Conservation (phyloP, 1,140 invertebrate genomes). For the Popillia japonica region DNA sequence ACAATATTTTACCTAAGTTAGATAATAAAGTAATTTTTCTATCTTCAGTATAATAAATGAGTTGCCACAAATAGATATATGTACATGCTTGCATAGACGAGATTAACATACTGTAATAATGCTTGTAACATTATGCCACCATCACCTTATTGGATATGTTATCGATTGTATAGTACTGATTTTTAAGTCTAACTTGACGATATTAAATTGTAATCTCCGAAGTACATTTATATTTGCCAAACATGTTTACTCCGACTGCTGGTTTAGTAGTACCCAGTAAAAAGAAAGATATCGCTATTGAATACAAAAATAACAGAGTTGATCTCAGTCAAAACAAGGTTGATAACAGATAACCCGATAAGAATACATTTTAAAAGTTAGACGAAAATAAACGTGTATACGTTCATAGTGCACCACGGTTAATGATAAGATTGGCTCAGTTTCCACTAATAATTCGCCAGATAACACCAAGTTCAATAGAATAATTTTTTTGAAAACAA, state of each 20-base stretch:
- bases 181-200: not conserved
- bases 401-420: not conserved
- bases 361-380: not conserved
- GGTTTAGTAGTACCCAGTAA: not conserved
- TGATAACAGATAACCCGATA: conserved; percentile 19
- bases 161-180: not conserved
- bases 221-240: conserved; percentile 7
- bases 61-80: too few species aligned
- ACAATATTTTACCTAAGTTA: too few species aligned
- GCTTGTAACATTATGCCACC: not conserved
- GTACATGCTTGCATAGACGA: too few species aligned
- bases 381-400: not conserved
- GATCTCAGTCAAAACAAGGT: conserved; percentile 17
- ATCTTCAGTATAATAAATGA: too few species aligned
- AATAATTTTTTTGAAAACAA: conserved; percentile 10
- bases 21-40: too few species aligned
- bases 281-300: not conserved
- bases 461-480: conserved; percentile 19
- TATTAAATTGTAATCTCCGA: not conserved
- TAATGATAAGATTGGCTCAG: not conserved
- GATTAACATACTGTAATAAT: too few species aligned
- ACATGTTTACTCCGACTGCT: conserved; percentile 13
- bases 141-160: not conserved
- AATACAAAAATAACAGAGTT: conserved; percentile 9
- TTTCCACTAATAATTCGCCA: not conserved